Evolutionary conservation across 2,113 vertebrate species (phyloP).

Genomic region (Xiphias gladius): DNA sequence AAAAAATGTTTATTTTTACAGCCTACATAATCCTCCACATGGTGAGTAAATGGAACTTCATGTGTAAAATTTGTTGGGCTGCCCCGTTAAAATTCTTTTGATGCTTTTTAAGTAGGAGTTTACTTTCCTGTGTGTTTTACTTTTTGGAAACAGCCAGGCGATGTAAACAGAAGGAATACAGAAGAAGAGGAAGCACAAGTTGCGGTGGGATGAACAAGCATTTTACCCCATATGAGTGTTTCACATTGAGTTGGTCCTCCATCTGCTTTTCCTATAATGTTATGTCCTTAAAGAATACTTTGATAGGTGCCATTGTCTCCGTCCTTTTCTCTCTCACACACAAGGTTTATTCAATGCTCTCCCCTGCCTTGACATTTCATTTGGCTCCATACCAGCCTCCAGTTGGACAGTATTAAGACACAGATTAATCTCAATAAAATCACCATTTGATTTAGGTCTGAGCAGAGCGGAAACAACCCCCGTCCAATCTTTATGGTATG

Average conservation of each 20-base stretch:
- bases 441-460: conserved; percentile 50
- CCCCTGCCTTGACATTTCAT: conserved; percentile 16
- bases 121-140: neutral
- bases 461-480: conserved; percentile 28
- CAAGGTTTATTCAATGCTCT: neutral
- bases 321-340: conserved; percentile 5
- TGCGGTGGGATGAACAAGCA: conserved; percentile 37
- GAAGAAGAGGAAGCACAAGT: conserved; percentile 16
- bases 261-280: conserved; percentile 25
- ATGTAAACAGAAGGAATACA: neutral
- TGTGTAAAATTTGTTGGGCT: neutral
- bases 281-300: conserved; percentile 11
- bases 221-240: conserved; percentile 37
- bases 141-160: neutral
- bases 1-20: neutral
- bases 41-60: neutral
- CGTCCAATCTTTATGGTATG: conserved; percentile 67
- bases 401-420: conserved; percentile 42
- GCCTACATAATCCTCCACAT: neutral
- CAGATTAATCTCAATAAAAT: conserved; percentile 68
- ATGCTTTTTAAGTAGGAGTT: conserved; percentile 8
- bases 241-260: conserved; percentile 30
- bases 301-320: conserved; percentile 10
- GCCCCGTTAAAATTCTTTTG: neutral
- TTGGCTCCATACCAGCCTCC: conserved; percentile 45